Evolutionary conservation across 2,888 invertebrate species (phyloP), one percentile per base, ranked within the genome.

Genomic region (Heteromyza rotundicornis): DNA sequence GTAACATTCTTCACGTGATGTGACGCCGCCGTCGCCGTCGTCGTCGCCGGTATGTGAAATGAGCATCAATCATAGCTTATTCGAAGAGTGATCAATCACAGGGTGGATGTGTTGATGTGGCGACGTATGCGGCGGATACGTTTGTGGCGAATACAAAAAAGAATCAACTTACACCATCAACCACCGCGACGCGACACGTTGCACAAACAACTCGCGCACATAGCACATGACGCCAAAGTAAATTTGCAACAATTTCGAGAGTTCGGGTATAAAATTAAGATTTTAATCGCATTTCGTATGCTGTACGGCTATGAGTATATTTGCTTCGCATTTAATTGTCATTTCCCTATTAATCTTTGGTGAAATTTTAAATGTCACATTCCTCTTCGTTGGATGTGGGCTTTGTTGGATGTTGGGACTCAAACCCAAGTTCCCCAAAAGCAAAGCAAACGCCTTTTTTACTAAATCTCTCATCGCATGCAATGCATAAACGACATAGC

Each of bases 31-130:
- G 20, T 19, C 19, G n/a, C n/a, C n/a, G n/a, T n/a, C n/a, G n/a
- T n/a, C n/a, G n/a, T 5, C 7, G 19, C 3, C 2, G 47, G 20
- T 71, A 73, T 76, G 77, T 78, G 79, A 76, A 73, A 75, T 71
- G 75, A 75, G 75, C 80, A 80, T 79, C 79, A 80, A 80, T 79
- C 79, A 79, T 79, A 74, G 79, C 78, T 79, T 77, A 78, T 80
- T 76, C 74, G 78, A 77, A 72, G 78, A 76, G 78, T 77, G 80
- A 80, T 79, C 79, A 79, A 79, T 79, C 79, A 79, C 70, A 70
- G 73, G 14, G 47, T 40, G 40, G 40, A 14, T 7, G 40, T n/a
- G 47, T 3, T 40, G 40, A 7, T 47, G 47, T 7, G 7, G 20
- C n/a, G n/a, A n/a, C n/a, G n/a, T n/a, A 19, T 47, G 20, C 47